Evolutionary conservation across 2,797 vertebrate species (phyloP), one percentile per base, ranked within the genome.

Genomic region (Lerista edwardsae): DNA sequence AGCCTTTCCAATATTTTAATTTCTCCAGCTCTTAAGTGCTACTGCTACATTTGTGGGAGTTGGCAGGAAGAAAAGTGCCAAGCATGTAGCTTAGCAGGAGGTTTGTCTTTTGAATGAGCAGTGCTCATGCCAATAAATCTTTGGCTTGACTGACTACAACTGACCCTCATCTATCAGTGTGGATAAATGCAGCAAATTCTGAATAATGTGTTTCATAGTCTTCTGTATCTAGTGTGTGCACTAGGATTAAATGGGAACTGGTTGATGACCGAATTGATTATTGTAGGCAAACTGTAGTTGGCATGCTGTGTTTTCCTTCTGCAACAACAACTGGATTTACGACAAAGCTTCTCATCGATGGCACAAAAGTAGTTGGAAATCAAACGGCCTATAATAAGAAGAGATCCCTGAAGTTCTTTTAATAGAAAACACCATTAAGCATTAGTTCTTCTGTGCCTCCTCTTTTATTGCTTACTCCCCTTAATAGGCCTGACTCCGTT

Each of bases 401-500:
- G 6, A n/a, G 31, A 61, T 39, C 8, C 78, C 47, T 31, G 15
- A 69, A 82, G 73, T 86, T 87, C 6, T 82, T 86, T 85, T 57
- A 17, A n/a, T 62, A 41, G 82, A 74, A 73, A 79, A 87, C 80
- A 36, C n/a, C 55, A 31, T 87, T 87, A 74, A 71, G 27, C 47
- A 21, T 67, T 14, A 0, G 39, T 64, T 80, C 80, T 23, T 81
- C n/a, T 78, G 6, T 85, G 68, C 6, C 79, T 89, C 57, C 12
- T 61, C 69, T 88, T 86, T 84, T 39, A 17, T 74, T 75, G 47
- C 59, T 74, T 86, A 9, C 79, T 86, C 86, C 73, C 91, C 90
- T 73, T 89, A 88, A 75, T 82, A 89, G 72, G 9, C 1, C 67
- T 89, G 88, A 44, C 27, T 59, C 81, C 72, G 7, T 87, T 90